Evolutionary conservation across 1,140 invertebrate genomes (phyloP).

Genomic region (Aphaenogaster floridana): DNA sequence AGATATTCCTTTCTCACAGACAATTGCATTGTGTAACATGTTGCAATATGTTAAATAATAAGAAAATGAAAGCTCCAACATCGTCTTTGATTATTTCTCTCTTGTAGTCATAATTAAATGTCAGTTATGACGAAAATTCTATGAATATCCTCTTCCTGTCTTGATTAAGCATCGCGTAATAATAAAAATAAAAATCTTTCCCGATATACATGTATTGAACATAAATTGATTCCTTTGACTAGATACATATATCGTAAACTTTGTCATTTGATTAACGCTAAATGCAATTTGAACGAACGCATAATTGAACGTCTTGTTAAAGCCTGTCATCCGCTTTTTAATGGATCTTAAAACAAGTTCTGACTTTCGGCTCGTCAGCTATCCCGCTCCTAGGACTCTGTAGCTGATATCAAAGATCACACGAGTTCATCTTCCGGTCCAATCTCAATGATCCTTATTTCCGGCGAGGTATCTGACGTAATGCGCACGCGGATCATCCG

Average conservation of each 20-base stretch:
- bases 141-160: background rate
- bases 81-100: background rate
- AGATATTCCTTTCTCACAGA: background rate
- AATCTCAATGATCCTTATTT: constrained; percentile 48
- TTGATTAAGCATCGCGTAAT: background rate
- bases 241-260: background rate
- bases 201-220: background rate
- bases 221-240: background rate
- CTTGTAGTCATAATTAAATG: background rate
- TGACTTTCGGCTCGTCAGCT: background rate
- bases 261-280: background rate
- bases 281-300: background rate
- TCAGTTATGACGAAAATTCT: background rate
- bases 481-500: constrained; percentile 26
- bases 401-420: constrained; percentile 6
- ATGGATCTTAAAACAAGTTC: background rate
- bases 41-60: background rate
- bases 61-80: background rate
- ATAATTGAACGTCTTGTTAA: background rate
- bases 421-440: constrained; percentile 19
- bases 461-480: constrained; percentile 20
- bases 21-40: background rate
- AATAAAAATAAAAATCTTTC: background rate
- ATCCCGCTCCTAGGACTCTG: background rate
- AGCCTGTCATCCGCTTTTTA: background rate